Evolutionary conservation across 2,797 vertebrate genomes (phyloP).

Genomic region (Meriones psammophilus): DNA sequence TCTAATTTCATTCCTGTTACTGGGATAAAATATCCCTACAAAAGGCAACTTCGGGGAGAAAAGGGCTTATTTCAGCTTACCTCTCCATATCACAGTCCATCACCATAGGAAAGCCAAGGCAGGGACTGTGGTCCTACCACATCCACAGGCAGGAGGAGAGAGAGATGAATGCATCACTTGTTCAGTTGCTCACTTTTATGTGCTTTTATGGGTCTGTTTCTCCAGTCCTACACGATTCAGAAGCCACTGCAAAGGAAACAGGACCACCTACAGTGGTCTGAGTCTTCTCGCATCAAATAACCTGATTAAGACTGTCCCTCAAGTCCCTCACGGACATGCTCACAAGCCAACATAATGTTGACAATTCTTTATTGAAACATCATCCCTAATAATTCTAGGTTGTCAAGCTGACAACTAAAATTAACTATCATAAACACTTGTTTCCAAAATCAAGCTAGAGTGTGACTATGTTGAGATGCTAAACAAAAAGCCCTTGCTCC

Average conservation of each 20-base stretch:
- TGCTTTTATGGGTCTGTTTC: neutral
- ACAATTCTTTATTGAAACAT: neutral
- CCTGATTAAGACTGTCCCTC: neutral
- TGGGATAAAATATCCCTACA: neutral
- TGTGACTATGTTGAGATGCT: neutral
- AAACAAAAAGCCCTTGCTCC: neutral
- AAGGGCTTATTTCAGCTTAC: neutral
- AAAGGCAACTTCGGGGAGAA: neutral
- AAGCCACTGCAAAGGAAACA: neutral
- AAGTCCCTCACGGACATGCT: neutral
- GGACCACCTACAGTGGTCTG: neutral
- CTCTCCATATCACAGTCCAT: neutral
- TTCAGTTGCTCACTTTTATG: neutral
- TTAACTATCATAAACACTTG: neutral
- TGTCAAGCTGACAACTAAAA: neutral
- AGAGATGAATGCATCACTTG: neutral
- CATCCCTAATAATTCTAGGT: neutral
- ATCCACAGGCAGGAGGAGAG: neutral
- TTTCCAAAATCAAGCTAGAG: slow-evolving; percentile 44
- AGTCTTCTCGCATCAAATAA: neutral
- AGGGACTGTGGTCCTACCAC: neutral
- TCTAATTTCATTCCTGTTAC: neutral
- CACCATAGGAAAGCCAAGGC: neutral
- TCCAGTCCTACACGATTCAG: neutral
- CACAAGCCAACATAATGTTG: neutral